These are phyloP conservation scores for Sus cebifrons DNA, from an alignment of 2,797 vertebrate genomes.

Conservation along the genomic window DNA sequence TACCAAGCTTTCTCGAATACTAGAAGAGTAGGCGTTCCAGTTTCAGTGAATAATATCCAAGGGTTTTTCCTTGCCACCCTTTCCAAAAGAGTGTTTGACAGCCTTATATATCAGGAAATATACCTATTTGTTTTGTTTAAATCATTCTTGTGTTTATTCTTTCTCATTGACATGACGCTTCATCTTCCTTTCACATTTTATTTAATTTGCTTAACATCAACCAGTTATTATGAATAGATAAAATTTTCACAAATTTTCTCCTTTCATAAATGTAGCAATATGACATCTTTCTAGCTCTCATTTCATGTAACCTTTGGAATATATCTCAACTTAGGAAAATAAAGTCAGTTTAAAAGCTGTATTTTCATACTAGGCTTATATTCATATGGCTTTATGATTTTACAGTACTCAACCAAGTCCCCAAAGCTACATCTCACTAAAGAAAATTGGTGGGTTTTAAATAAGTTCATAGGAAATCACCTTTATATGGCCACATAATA, in stretches of 20 bases:
- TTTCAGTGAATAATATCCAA: neutral
- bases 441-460: constrained; percentile 74
- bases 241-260: constrained; percentile 51
- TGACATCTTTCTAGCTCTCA: neutral
- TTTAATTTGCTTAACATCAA: constrained; percentile 61
- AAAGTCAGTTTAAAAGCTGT: constrained; percentile 34
- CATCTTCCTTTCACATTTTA: constrained; percentile 50
- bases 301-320: constrained; percentile 30
- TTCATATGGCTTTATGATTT: constrained; percentile 66
- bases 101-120: neutral
- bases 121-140: constrained; percentile 48
- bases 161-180: neutral
- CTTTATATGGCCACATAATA: constrained; percentile 72
- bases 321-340: constrained; percentile 70
- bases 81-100: constrained; percentile 7
- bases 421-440: constrained; percentile 63
- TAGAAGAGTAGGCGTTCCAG: neutral
- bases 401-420: neutral
- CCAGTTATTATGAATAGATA: constrained; percentile 56
- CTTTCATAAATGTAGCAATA: neutral
- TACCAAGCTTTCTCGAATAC: neutral
- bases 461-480: constrained; percentile 80
- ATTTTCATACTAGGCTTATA: constrained; percentile 44
- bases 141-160: constrained; percentile 24
- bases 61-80: neutral